Evolutionary conservation across 2,888 invertebrate species (phyloP).

Genomic region (Polydrusus tereticollis): DNA sequence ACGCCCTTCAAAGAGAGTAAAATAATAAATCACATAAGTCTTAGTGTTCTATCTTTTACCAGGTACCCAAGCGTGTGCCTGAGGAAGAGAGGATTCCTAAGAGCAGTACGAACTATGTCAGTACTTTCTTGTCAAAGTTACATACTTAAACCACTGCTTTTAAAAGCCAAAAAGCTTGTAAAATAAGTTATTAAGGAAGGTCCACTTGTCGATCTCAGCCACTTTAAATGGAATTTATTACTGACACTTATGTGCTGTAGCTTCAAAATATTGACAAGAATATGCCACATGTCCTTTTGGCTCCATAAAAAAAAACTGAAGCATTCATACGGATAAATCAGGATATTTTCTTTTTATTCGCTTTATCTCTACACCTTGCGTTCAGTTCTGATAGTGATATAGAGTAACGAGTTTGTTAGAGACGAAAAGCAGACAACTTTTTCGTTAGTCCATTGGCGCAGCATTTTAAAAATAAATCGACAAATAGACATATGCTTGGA

Average conservation of each 20-base stretch:
- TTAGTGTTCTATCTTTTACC: too few relatives aligned
- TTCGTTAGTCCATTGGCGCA: constrained; percentile 9
- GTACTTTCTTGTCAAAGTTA: neutral
- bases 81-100: too few relatives aligned
- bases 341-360: constrained; percentile 39
- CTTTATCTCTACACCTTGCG: constrained; percentile 43
- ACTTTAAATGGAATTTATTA: constrained; percentile 28
- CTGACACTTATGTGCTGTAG: constrained; percentile 39
- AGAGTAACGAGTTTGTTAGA: constrained; percentile 43
- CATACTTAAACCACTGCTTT: neutral
- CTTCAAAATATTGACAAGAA: constrained; percentile 46
- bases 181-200: constrained; percentile 14
- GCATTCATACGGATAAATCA: neutral
- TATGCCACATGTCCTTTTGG: constrained; percentile 35
- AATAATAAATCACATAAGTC: too few relatives aligned
- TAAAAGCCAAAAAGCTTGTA: neutral
- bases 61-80: too few relatives aligned
- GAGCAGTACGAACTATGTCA: neutral
- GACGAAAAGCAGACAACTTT: constrained; percentile 46
- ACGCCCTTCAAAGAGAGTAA: too few relatives aligned
- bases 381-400: constrained; percentile 29
- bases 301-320: constrained; percentile 12
- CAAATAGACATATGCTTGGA: too few relatives aligned
- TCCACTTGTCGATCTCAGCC: constrained; percentile 12
- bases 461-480: neutral